Conservation (phyloP, 2,797 vertebrate species). For the Moxostoma hubbsi region DNA sequence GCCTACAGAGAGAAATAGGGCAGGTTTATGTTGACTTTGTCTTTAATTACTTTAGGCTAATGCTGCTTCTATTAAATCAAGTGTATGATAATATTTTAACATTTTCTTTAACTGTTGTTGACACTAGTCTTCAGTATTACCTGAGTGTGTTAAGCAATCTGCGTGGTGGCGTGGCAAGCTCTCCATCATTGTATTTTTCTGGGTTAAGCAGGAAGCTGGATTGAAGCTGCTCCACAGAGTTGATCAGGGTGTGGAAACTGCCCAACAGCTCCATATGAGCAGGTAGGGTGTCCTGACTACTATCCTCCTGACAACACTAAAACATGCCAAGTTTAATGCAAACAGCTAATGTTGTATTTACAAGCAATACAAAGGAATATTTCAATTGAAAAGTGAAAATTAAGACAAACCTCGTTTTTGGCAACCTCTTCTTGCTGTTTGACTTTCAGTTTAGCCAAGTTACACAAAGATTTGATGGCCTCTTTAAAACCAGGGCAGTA, state of each 20-base stretch:
- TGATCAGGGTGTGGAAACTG: constrained; percentile 89
- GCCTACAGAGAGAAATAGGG: constrained; percentile 73
- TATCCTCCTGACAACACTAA: constrained; percentile 65
- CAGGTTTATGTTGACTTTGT: neutral
- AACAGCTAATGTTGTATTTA: neutral
- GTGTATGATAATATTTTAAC: too few relatives aligned
- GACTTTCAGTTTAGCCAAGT: constrained; percentile 83
- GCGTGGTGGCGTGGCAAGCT: constrained; percentile 91
- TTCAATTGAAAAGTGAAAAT: constrained; percentile 7
- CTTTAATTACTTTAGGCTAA: neutral
- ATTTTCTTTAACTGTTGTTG: neutral
- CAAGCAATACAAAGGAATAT: neutral
- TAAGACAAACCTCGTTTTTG: constrained; percentile 67
- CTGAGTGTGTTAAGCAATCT: constrained; percentile 91
- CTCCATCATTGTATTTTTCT: constrained; percentile 85
- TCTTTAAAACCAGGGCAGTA: constrained; percentile 95
- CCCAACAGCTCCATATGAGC: constrained; percentile 88
- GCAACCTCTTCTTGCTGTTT: constrained; percentile 77
- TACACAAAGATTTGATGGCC: constrained; percentile 87
- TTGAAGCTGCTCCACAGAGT: constrained; percentile 92
- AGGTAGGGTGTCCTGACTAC: constrained; percentile 74
- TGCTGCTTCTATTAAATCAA: neutral
- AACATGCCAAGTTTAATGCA: neutral
- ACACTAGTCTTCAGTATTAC: constrained; percentile 67
- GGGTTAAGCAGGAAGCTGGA: constrained; percentile 90